phyloP scores from a whole-genome alignment of 2,888 invertebrate species.

The Psococerastis gibbosa region DNA sequence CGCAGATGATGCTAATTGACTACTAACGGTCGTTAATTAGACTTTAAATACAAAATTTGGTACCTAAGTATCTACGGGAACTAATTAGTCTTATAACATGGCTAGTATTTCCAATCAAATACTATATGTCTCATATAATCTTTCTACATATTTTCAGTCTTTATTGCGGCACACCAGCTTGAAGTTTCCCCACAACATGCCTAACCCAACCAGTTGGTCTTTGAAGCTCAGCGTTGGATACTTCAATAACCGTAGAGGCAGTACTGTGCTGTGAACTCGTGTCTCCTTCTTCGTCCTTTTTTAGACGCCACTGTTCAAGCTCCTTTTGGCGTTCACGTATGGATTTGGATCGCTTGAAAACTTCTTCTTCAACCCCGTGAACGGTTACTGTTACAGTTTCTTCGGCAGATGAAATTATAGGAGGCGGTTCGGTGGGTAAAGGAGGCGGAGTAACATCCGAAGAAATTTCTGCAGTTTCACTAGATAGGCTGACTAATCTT shows the following conservation, averaged over 20 bases:
- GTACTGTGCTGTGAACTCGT: slow-evolving; percentile 26
- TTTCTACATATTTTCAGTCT: no score
- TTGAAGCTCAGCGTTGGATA: slow-evolving; percentile 25
- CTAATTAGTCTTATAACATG: no score
- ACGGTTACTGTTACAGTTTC: slow-evolving; percentile 15
- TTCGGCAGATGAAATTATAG: slow-evolving; percentile 16
- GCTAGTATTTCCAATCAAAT: no score
- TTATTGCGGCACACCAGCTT: slow-evolving; percentile 25
- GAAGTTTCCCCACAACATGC: slow-evolving; percentile 52
- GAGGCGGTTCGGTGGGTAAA: slow-evolving; percentile 40
- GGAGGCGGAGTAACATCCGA: slow-evolving; percentile 33
- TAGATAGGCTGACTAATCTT: slow-evolving; percentile 15
- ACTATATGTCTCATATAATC: no score
- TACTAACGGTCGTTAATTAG: no score
- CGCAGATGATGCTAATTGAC: no score
- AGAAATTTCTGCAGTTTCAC: slow-evolving; percentile 22
- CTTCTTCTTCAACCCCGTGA: neutral
- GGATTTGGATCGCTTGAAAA: slow-evolving; percentile 1
- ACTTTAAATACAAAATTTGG: no score
- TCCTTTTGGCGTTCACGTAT: slow-evolving; percentile 23
- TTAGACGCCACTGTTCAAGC: slow-evolving; percentile 20
- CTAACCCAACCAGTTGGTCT: slow-evolving; percentile 48
- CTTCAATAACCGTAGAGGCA: slow-evolving; percentile 25
- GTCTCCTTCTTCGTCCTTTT: slow-evolving; percentile 22
- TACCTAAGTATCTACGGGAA: no score